Percentiles rank a stretch among this genome's conserved stretches.
Conservation (phyloP, 2,888 invertebrate genomes). For the Gasteruption jaculator region DNA sequence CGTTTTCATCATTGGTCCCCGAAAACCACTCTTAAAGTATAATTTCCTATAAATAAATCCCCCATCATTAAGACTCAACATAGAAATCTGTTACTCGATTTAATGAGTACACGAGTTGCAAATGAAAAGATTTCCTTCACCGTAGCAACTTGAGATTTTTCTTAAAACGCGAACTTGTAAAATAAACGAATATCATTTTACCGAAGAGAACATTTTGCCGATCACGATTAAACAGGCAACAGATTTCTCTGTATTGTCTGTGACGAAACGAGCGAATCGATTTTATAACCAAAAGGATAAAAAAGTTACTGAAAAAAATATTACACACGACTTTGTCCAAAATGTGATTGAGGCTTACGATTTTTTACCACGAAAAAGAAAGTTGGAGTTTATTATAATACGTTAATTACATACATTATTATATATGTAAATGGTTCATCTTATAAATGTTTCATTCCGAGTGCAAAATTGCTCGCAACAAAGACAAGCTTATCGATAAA, state of each 20-base stretch:
- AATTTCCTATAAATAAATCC: too few relatives aligned
- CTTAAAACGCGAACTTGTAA: too few relatives aligned
- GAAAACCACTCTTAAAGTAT: conserved; percentile 46
- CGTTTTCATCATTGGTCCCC: conserved; percentile 48
- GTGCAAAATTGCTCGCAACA: conserved; percentile 44
- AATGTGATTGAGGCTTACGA: conserved; percentile 37
- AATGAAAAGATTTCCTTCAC: too few relatives aligned
- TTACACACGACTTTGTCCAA: conserved; percentile 35
- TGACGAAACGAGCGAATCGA: too few relatives aligned
- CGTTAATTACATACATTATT: conserved; percentile 28
- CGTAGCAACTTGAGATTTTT: too few relatives aligned
- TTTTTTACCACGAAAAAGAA: conserved; percentile 38
- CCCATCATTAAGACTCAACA: too few relatives aligned
- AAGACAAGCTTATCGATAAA: too few relatives aligned
- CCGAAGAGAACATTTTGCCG: conserved; percentile 5
- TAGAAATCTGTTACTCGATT: conserved; percentile 36
- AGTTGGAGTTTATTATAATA: conserved; percentile 40
- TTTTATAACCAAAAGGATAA: conserved; percentile 23
- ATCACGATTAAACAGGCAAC: conserved; percentile 24
- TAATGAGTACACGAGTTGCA: too few relatives aligned
- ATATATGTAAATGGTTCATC: conserved; percentile 26
- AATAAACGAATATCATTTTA: too few relatives aligned
- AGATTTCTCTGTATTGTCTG: conserved; percentile 29
- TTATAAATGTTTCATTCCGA: conserved; percentile 40
- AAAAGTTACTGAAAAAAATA: conserved; percentile 29